Base-by-base conservation (phyloP, 2,888 invertebrate genomes). In the Brenthis daphne region DNA sequence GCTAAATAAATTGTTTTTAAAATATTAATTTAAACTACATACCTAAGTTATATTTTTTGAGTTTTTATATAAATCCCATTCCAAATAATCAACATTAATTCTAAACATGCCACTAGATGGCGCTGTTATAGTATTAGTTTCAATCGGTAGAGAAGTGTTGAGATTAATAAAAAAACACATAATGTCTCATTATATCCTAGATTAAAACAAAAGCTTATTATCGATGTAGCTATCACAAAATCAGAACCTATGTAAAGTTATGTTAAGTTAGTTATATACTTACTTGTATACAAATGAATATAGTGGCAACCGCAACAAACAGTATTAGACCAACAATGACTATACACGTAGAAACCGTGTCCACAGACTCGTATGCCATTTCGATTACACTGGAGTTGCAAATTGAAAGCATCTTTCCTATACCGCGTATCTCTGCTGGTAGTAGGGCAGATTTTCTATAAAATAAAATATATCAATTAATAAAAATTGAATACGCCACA, bases 261-360 rank as follows among this genome's bases (percentile, higher is more conserved):
- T 4, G 6, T 51, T 6, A 13, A 12, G 51, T n/a, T 6, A 51
- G 14, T 8, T 5, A 8, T 14, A 24, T 29, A 63, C 12, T 48
- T 71, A 97, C 97, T 94, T 98, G 97, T 76, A 97, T 94, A 69
- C 95, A 95, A 72, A 97, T 95, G 85, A 99, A 98, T 73, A 98
- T 94, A 47, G 96, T 95, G 57, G 97, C 95, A 77, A 97, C 95
- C 63, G 96, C 94, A 20, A 96, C 94, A 77, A 97, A 96, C 43
- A 98, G 83, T 65, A 98, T 94, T 65, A 99, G 94, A n/a, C 96
- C 95, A 64, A 97, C 93, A 74, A 99, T 98, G 77, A 99, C 97
- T 65, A 97, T 94, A 75, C 96, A 95, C 60, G 97, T 96, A 6
- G 98, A 97, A 2, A 98, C 96, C 0, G 97, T 95, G 87, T 98